Evolutionary conservation across 2,888 invertebrate genomes (phyloP).

Genomic region (Holacanthella duospinosa): DNA sequence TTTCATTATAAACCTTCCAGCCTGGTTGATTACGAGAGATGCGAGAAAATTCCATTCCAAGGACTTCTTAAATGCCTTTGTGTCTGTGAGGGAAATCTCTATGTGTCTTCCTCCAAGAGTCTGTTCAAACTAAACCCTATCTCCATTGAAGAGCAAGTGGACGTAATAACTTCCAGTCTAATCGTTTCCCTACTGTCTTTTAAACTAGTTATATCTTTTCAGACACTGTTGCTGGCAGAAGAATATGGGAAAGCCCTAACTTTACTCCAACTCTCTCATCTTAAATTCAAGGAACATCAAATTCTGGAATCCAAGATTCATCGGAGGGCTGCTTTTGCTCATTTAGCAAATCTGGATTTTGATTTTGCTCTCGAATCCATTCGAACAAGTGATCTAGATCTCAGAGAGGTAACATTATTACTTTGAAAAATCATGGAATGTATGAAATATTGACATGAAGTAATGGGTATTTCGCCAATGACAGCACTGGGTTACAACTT

Average conservation of each 20-base stretch:
- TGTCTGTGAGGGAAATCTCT: slow-evolving; percentile 47
- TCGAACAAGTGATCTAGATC: slow-evolving; percentile 42
- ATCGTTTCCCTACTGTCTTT: neutral
- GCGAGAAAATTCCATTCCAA: slow-evolving; percentile 43
- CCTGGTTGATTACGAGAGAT: slow-evolving; percentile 6
- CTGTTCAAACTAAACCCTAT: slow-evolving; percentile 46
- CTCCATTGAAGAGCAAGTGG: slow-evolving; percentile 47
- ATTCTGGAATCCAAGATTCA: slow-evolving; percentile 38
- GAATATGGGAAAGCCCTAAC: slow-evolving; percentile 46
- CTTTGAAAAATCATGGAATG: no score
- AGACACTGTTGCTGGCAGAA: slow-evolving; percentile 37
- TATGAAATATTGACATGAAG: no score
- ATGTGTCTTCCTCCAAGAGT: slow-evolving; percentile 43
- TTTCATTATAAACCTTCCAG: no score
- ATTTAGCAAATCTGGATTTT: slow-evolving; percentile 44
- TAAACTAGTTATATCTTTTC: neutral
- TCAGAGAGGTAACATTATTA: slow-evolving; percentile 42
- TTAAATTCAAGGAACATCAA: slow-evolving; percentile 23
- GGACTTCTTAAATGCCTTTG: slow-evolving; percentile 43
- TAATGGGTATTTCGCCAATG: no score
- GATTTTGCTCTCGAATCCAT: slow-evolving; percentile 44
- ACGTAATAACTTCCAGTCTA: slow-evolving; percentile 28
- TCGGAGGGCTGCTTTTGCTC: slow-evolving; percentile 46
- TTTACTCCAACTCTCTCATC: slow-evolving; percentile 42
- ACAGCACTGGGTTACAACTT: no score